Evolutionary conservation across 2,797 vertebrate genomes (phyloP), one percentile per base, ranked within the genome.

Genomic region (Graptemys geographica): DNA sequence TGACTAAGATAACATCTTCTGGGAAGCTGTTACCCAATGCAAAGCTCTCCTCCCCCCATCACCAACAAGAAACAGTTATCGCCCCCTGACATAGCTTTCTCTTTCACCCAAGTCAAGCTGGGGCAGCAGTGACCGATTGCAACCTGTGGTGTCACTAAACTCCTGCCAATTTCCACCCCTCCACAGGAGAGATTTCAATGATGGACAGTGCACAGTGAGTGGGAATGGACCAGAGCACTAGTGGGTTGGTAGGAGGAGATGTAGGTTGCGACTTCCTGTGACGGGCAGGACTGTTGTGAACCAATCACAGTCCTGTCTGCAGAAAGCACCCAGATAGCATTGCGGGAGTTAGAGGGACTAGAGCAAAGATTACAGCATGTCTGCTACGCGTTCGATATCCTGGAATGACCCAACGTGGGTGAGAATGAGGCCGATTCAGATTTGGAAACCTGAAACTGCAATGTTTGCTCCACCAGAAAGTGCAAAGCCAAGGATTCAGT

Each of bases 331-430:
- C 92, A 3, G 31, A 92, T 92, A 16, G 89, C 90, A 88, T n/a
- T 16, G 2, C 65, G 83, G 81, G 76, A 90, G 94, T 65, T 19
- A 19, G 33, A n/a, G 33, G 8, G 62, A 90, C 88, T 65, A 86
- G 6, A 65, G 87, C 92, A 90, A 94, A 93, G 86, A 37, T 82
- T 91, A 94, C 94, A 97, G 96, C 94, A 94, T 93, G 91, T 87
- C 90, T 93, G 87, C 93, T 96, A 65, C 6, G 2, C 1, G 16
- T 19, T 65, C 33, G 8, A n/a, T 65, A n/a, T 97, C 96, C 94
- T 96, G 86, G 91, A 92, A 90, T 31, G 90, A 89, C 94, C 87
- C 78, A 86, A 65, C 94, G 90, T 79, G 94, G 89, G 86, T 91
- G 92, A 96, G 94, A 96, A 96, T 0, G 28, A 94, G 94, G 81